These are phyloP conservation scores for Ammospiza nelsoni DNA, from an alignment of 2,113 vertebrate species.

Conservation along the genomic window DNA sequence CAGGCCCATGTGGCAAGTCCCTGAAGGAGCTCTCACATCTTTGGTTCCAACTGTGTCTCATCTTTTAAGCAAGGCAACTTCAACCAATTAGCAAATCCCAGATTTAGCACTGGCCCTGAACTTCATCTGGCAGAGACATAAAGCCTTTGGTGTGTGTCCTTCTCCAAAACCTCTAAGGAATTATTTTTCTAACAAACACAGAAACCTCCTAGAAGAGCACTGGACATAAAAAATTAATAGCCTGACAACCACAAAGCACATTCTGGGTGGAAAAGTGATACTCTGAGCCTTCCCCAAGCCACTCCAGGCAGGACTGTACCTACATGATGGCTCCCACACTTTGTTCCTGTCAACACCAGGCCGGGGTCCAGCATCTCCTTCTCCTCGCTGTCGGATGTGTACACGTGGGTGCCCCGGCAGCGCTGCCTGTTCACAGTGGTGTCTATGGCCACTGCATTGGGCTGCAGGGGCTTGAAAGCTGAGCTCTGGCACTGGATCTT, in stretches of 20 bases:
- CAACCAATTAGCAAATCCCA: not conserved
- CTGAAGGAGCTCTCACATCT: not conserved
- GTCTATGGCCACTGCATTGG: constrained; percentile 89
- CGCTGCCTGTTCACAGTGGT: constrained; percentile 79
- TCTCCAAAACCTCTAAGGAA: not conserved
- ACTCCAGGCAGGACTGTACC: not conserved
- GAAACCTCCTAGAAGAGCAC: not conserved
- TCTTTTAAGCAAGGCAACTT: not conserved
- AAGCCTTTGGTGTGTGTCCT: not conserved
- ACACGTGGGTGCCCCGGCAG: constrained; percentile 92
- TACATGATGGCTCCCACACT: constrained; percentile 91
- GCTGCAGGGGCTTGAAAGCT: constrained; percentile 83
- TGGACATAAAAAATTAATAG: not conserved
- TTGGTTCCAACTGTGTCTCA: not conserved
- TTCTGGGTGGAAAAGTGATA: not conserved
- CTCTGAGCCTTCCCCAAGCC: not conserved
- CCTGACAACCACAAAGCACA: not conserved
- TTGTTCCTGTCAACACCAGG: constrained; percentile 93
- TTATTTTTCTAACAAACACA: not conserved
- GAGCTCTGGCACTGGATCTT: constrained; percentile 94
- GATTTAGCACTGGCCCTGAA: not conserved
- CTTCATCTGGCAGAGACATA: not conserved
- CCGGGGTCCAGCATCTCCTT: constrained; percentile 94
- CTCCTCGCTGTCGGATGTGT: constrained; percentile 78
- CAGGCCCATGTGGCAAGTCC: not conserved